Evolutionary conservation across 1,140 invertebrate species (phyloP).

Genomic region (Lanistes nyassanus): DNA sequence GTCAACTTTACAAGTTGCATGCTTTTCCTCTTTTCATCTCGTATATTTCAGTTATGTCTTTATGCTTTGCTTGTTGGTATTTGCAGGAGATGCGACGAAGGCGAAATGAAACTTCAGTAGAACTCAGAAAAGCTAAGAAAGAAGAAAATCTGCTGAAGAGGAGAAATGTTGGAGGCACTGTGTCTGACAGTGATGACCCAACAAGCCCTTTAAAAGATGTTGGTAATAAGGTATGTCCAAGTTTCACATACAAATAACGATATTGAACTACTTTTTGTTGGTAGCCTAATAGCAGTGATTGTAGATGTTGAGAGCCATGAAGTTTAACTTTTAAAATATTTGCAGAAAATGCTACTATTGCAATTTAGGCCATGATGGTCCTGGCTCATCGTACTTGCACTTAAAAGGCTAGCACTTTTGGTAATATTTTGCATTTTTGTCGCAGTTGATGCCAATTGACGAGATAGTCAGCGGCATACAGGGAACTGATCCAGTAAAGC

Average conservation of each 20-base stretch:
- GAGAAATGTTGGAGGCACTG: slow-evolving; percentile 79
- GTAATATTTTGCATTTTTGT: no score
- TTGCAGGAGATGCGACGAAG: slow-evolving; percentile 80
- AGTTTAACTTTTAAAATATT: no score
- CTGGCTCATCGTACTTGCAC: no score
- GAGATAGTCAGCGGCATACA: slow-evolving; percentile 59
- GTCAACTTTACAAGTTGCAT: neutral
- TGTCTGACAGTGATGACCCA: slow-evolving; percentile 53
- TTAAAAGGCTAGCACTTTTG: no score
- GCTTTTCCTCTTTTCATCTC: neutral
- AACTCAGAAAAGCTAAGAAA: slow-evolving; percentile 95
- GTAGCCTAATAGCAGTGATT: no score
- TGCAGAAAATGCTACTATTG: no score
- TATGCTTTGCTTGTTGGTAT: no score
- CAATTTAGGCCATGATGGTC: no score
- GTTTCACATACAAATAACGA: no score
- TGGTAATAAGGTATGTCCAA: slow-evolving; percentile 43
- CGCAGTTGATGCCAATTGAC: slow-evolving; percentile 43
- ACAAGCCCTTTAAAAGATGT: slow-evolving; percentile 59
- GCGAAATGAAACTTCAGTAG: slow-evolving; percentile 94
- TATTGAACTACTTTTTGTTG: no score
- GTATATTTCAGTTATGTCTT: neutral
- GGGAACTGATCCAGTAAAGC: slow-evolving; percentile 40
- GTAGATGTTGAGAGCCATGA: no score
- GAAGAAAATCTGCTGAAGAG: slow-evolving; percentile 96